Evolutionary conservation across 2,888 invertebrate species (phyloP), one percentile per base, ranked within the genome.

Genomic region (Cosmorhoe ocellata): DNA sequence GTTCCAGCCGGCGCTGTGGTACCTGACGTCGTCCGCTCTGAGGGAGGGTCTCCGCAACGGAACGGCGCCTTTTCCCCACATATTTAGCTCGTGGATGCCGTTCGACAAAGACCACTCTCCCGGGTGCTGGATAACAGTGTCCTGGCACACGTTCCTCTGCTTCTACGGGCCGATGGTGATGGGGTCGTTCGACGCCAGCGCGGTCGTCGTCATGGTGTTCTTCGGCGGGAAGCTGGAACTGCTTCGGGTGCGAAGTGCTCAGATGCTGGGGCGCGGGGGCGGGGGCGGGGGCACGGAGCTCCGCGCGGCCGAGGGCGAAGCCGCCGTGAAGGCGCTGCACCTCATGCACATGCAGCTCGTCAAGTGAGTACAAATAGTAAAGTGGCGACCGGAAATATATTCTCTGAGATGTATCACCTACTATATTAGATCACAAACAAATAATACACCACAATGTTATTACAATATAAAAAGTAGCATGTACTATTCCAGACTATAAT

Each of bases 81-180:
- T 89, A 28, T 84, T 84, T 36, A 88, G 84, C 47, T 79, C 88
- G 9, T 89, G 87, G 86, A 71, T 83, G 71, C 88, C 88, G 2
- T 73, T 82, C 58, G 80, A 88, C 54, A 86, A 86, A 49, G 69
- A 84, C 38, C 65, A 70, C 32, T 70, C 69, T 3, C 84, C 86
- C 1, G 85, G 85, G 1, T 67, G 64, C 36, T 87, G 82, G 83
- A 63, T 84, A 1, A 84, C 84, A 2, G 71, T 87, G 6, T 11
- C 69, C 0, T 80, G 79, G 77, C 88, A 88, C 51, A 50, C 58
- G 5, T 14, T 65, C 0, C 12, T 81, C 7, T 81, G 80, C 48
- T 63, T 58, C 1, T 84, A 81, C 52, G 88, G 87, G 10, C 79
- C 71, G 27, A 3, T 49, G 8, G 68, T 76, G 11, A 74, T 87